Percentiles rank a stretch among this genome's conserved stretches.
Evolutionary conservation across 2,113 vertebrate genomes (phyloP).

Genomic region (Porphyrio hochstetteri): DNA sequence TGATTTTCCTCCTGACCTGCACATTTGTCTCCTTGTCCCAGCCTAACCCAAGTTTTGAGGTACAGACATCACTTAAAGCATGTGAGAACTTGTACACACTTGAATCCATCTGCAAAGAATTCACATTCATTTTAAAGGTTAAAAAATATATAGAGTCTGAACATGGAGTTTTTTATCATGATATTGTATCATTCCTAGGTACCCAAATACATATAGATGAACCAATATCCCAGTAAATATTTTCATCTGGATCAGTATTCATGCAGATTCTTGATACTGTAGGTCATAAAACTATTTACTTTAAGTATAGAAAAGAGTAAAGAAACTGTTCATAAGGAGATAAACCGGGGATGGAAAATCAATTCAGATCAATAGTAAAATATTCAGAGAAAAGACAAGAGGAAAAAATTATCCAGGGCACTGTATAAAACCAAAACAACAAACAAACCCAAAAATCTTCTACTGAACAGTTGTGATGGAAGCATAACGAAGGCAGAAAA

Average conservation of each 20-base stretch:
- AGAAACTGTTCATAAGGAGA: background rate
- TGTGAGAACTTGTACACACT: background rate
- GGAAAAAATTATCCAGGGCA: background rate
- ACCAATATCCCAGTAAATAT: background rate
- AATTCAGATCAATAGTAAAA: background rate
- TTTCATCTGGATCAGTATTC: background rate
- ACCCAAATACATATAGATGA: background rate
- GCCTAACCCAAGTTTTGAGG: background rate
- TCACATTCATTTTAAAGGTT: background rate
- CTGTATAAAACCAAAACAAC: background rate
- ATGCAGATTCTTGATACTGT: fast-evolving
- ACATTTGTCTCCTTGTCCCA: background rate
- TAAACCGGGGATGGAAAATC: background rate
- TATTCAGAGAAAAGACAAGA: background rate
- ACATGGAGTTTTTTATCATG: background rate
- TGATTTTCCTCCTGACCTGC: background rate
- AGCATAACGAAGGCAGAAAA: background rate
- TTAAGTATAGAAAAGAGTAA: background rate
- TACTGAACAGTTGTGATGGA: background rate
- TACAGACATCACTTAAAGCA: background rate
- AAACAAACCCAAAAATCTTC: background rate
- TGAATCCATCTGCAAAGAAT: background rate
- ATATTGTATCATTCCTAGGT: background rate
- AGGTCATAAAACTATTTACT: background rate
- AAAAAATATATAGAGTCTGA: background rate